Base-by-base conservation (phyloP, 37 sponge, comb jelly and placozoan genomes). In the Beroe forskalii region DNA sequence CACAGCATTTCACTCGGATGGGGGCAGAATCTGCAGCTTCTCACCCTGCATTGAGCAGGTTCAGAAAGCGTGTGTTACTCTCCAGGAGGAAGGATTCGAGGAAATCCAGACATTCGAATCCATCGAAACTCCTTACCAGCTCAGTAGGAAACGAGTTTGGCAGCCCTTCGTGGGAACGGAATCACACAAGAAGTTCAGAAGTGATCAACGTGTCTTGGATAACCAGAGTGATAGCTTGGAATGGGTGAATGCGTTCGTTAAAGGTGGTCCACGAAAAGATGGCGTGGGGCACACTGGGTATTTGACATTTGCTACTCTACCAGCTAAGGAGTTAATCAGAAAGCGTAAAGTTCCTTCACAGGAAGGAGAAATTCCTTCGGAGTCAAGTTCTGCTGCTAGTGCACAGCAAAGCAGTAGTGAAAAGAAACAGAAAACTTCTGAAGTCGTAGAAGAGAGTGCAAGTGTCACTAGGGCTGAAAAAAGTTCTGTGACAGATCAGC, bases 11-110 rank as follows among this genome's bases (percentile, higher is more conserved):
- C 37, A 92, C 92, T 55, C 33, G 12, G 37, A 48, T 24, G 95
- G 96, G n/a, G 96, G 97, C 0, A 92, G 95, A 40, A 28, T 97
- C 0, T 93, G 94, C 67, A 96, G 95, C 25, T 98, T 98, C 90
- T 95, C 96, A 22, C 99, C 99, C 0, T 98, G 99, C 61, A 93
- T 98, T 31, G 99, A 98, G 92, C 99, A 98, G 67, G 95, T 95
- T 23, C 99, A 98, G 90, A 93, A 91, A 67, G 96, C 95, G 8
- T 93, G 94, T 86, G 63, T 76, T 32, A 66, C 90, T 33, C 92
- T 98, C 14, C 33, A 38, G 24, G 90, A 91, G 67, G 40, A 48
- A 75, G 93, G 93, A n/a, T 95, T 97, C 91, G 67, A 67, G 19
- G 97, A 94, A 92, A 60, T 67, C 91, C 37, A 91, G 0, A 67